Evolutionary conservation across 2,113 vertebrate species (phyloP).

Genomic region (Pao palembangensis): DNA sequence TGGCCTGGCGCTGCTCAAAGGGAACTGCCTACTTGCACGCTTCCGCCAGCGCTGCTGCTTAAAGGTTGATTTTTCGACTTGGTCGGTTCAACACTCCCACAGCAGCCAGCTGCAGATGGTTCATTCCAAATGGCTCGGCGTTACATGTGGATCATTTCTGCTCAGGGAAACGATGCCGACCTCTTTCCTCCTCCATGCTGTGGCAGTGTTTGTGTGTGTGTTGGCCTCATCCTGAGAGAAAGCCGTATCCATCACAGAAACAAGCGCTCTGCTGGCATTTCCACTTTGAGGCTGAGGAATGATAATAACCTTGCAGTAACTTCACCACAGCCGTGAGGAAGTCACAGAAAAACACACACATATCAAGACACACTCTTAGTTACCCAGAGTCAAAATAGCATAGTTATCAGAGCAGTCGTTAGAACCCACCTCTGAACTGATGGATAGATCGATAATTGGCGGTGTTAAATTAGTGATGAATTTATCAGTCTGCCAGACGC

Average conservation of each 20-base stretch:
- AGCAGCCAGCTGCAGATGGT: slow-evolving; percentile 31
- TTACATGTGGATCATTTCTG: slow-evolving; percentile 35
- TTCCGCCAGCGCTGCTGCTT: slow-evolving; percentile 19
- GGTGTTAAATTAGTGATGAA: slow-evolving; percentile 17
- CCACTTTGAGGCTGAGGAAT: slow-evolving; percentile 39
- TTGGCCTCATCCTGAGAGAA: slow-evolving; percentile 35
- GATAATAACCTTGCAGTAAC: slow-evolving; percentile 36
- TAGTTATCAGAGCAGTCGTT: slow-evolving; percentile 12
- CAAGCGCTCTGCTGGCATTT: slow-evolving; percentile 34
- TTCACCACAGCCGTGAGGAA: not conserved
- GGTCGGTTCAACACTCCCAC: slow-evolving; percentile 31
- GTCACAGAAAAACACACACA: slow-evolving; percentile 10
- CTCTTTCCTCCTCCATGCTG: slow-evolving; percentile 44
- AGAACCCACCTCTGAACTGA: slow-evolving; percentile 1
- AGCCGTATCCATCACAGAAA: slow-evolving; percentile 51
- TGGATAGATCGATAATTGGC: slow-evolving; percentile 18
- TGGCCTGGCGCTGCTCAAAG: slow-evolving; percentile 14
- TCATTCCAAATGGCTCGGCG: slow-evolving; percentile 45
- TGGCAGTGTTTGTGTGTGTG: slow-evolving; percentile 9
- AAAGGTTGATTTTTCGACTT: slow-evolving; percentile 53
- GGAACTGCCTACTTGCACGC: slow-evolving; percentile 38
- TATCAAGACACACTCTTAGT: not conserved
- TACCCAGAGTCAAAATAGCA: not conserved
- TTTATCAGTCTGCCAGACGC: slow-evolving; percentile 23
- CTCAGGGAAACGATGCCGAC: slow-evolving; percentile 44